A percentile compares a stretch with the other conserved stretches of the same genome.
Evolutionary conservation across 2,797 vertebrate species (phyloP).

Genomic region (Chaetodon trifasciatus): DNA sequence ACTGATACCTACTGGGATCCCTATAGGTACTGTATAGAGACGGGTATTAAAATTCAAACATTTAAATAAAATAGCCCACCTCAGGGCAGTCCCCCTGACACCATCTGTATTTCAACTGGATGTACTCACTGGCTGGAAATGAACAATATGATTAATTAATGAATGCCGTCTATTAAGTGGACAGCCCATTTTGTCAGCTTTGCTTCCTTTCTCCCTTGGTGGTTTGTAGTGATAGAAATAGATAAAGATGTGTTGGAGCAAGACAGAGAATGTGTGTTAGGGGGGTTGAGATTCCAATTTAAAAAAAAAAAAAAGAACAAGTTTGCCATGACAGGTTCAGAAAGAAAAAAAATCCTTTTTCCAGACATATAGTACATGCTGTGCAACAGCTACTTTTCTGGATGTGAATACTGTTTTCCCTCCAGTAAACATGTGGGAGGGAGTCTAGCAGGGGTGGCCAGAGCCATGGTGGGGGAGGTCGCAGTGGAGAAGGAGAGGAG

Average conservation of each 20-base stretch:
- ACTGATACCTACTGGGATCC: constrained; percentile 9
- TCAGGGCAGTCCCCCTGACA: constrained; percentile 23
- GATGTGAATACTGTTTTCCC: constrained; percentile 25
- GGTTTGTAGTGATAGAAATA: constrained; percentile 39
- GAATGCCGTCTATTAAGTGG: constrained; percentile 48
- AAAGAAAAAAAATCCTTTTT: not conserved
- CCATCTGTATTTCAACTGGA: constrained; percentile 47
- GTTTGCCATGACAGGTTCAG: constrained; percentile 23
- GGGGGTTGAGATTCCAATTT: constrained; percentile 30
- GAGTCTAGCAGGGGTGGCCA: constrained; percentile 51
- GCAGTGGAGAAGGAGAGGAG: constrained; percentile 36
- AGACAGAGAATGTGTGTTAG: constrained; percentile 21
- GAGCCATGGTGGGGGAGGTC: constrained; percentile 42
- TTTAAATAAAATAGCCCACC: constrained; percentile 46
- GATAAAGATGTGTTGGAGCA: constrained; percentile 22
- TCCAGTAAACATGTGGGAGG: constrained; percentile 65
- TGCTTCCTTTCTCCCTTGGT: constrained; percentile 36
- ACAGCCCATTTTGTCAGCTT: constrained; percentile 54
- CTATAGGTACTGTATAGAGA: constrained; percentile 2
- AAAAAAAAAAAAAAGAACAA: constrained; percentile 10
- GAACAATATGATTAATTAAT: constrained; percentile 69
- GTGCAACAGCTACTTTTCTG: constrained; percentile 15
- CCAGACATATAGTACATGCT: constrained; percentile 3
- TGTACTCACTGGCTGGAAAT: constrained; percentile 50
- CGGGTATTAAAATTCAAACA: constrained; percentile 10